These are phyloP conservation scores for Drosophila mayri DNA, from an alignment of 1,140 invertebrate species.

Conservation along the genomic window DNA sequence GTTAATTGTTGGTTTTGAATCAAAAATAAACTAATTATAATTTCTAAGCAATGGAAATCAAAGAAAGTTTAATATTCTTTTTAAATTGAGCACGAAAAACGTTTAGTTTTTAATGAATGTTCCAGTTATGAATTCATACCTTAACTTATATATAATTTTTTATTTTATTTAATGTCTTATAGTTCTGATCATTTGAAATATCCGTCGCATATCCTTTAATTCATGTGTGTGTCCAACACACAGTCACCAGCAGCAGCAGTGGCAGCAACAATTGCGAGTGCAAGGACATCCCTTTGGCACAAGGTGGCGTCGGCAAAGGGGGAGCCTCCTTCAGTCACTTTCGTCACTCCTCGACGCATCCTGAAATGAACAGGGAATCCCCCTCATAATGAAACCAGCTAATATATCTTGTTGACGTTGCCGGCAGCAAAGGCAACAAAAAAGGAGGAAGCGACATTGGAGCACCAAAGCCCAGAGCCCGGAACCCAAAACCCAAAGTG, in stretches of 20 bases:
- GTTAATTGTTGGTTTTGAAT: no score
- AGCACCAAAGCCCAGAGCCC: constrained; percentile 12
- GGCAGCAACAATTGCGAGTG: constrained; percentile 14
- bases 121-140: no score
- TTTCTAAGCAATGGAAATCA: no score
- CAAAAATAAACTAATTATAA: no score
- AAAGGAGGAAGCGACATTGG: constrained; percentile 37
- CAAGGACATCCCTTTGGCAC: constrained; percentile 39
- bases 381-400: constrained; percentile 72
- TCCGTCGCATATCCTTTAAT: not conserved
- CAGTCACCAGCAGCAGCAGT: constrained; percentile 13
- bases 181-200: not conserved
- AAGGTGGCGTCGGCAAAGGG: not conserved
- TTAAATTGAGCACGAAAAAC: no score
- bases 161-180: not conserved
- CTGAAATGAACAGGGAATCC: constrained; percentile 21
- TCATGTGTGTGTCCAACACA: constrained; percentile 15
- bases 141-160: no score
- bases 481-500: constrained; percentile 17
- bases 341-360: constrained; percentile 55
- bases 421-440: constrained; percentile 30
- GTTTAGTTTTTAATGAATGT: no score
- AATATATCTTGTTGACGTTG: constrained; percentile 75
- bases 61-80: no score
- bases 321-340: not conserved